Evolutionary conservation across 1,140 invertebrate species (phyloP), one percentile per base, ranked within the genome.

Genomic region (Drosophila repletoides): DNA sequence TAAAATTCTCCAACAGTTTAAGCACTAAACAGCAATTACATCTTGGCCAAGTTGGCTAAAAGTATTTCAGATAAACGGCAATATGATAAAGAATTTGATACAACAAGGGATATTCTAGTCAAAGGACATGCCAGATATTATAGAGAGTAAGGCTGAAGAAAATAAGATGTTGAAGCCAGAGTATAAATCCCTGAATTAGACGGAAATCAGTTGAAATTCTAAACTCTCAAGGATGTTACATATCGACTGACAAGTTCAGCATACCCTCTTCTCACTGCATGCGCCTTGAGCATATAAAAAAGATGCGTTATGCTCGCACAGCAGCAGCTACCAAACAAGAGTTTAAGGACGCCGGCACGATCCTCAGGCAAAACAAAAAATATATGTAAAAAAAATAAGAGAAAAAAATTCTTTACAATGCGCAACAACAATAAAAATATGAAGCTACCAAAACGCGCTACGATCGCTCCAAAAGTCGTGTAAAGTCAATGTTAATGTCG

Each of bases 401-500:
- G 53, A 48, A 51, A 33, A 70, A 45, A 46, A 74, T 84, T 84
- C 80, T 83, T 83, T 83, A 79, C 80, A 84, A 86, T 83, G 79
- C 72, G 67, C 66, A 83, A 84, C 73, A 84, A 86, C 81, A 86
- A 86, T 87, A 86, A 86, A 86, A 86, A 86, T 86, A 86, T 86
- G 81, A 86, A 80, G 80, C 74, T 84, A 72, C 75, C 79, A 77
- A 77, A 46, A n/a, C n/a, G n/a, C n/a, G n/a, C n/a, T n/a, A 71
- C 76, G 66, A 75, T 65, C 51, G 80, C 60, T 74, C 68, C 63
- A 56, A 76, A n/a, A 89, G 74, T 89, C 87, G 87, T 89, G 87
- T 87, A 84, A 89, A 88, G 80, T 87, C 87, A 89, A 88, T 88
- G 87, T 89, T 89, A 89, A 89, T 88, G 84, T 83, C 71, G 63